Evolutionary conservation across 2,113 vertebrate species (phyloP).

Genomic region (Rallus limicola): DNA sequence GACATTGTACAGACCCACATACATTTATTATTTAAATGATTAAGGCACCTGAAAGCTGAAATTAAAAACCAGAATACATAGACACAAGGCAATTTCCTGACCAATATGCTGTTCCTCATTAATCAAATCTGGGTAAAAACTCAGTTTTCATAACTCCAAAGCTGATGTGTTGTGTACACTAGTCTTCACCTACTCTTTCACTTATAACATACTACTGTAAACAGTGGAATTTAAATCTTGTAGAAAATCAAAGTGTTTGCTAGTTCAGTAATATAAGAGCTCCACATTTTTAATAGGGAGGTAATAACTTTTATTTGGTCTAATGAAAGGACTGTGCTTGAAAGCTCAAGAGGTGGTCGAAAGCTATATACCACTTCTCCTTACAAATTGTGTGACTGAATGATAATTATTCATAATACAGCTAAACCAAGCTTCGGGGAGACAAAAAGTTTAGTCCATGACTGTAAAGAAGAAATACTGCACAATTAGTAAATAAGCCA

Average conservation of each 20-base stretch:
- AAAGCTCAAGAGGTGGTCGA: neutral
- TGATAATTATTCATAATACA: neutral
- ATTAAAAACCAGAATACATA: neutral
- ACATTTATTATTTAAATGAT: neutral
- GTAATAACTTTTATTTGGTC: neutral
- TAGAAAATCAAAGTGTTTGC: neutral
- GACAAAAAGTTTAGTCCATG: neutral
- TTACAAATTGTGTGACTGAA: neutral
- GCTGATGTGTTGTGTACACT: neutral
- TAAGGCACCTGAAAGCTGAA: neutral
- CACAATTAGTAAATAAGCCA: neutral
- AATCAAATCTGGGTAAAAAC: neutral
- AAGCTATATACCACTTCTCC: neutral
- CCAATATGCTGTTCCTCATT: neutral
- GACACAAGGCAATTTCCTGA: neutral
- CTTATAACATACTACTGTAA: neutral
- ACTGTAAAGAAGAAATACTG: neutral
- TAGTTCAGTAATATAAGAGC: neutral
- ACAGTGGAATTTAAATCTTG: neutral
- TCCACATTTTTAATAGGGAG: neutral
- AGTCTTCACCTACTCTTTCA: neutral
- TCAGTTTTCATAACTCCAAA: neutral
- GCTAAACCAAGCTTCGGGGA: neutral
- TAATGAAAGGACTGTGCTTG: neutral
- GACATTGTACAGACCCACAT: neutral